Conservation (phyloP, 2,113 vertebrate species). For the Brachyhypopomus gauderio region DNA sequence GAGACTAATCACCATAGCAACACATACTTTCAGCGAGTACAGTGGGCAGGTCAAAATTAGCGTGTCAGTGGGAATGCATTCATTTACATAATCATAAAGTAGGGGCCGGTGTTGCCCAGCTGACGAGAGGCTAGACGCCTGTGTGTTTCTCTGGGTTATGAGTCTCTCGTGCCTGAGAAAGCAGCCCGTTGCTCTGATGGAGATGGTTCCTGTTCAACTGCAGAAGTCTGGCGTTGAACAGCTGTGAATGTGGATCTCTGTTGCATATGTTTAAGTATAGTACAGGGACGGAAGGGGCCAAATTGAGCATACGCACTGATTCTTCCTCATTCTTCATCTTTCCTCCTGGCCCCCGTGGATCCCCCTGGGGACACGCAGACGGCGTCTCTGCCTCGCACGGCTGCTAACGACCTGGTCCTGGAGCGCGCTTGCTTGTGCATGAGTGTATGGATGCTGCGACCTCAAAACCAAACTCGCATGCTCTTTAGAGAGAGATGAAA, state of each 20-base stretch:
- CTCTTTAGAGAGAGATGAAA: not conserved
- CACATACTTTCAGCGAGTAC: conserved; percentile 22
- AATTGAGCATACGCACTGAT: not conserved
- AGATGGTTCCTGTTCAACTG: not conserved
- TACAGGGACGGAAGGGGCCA: not conserved
- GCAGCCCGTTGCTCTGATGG: not conserved
- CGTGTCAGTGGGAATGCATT: conserved; percentile 14
- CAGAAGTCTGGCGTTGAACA: not conserved
- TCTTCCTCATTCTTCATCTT: not conserved
- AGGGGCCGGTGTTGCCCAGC: not conserved
- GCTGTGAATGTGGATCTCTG: not conserved
- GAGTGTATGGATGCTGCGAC: no score
- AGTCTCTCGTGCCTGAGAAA: not conserved
- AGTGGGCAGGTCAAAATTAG: not conserved
- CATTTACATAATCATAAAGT: conserved; percentile 9
- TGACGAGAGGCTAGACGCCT: not conserved
- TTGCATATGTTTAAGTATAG: not conserved
- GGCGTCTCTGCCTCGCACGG: not conserved
- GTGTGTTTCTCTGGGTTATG: conserved; percentile 9
- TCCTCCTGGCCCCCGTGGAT: not conserved
- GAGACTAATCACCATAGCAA: conserved; percentile 58
- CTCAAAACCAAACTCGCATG: not conserved
- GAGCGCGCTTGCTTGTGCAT: not conserved
- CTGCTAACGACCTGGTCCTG: conserved; percentile 6
- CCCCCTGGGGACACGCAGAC: not conserved